Conservation (phyloP, 2,113 vertebrate species). For the Columba livia region DNA sequence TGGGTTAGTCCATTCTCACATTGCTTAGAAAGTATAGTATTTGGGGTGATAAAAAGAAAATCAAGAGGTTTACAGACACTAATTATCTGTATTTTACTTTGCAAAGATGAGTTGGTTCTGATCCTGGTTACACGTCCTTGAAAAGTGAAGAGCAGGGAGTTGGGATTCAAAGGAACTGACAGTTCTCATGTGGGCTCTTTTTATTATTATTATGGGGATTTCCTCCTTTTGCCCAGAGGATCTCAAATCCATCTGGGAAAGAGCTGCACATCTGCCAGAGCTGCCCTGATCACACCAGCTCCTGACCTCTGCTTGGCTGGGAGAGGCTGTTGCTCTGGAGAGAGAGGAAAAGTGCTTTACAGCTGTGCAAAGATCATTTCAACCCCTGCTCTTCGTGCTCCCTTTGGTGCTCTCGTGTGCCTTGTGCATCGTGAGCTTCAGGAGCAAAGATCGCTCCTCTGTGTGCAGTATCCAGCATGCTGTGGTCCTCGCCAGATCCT, state of each 20-base stretch:
- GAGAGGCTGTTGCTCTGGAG: not conserved
- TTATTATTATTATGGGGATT: not conserved
- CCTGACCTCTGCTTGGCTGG: not conserved
- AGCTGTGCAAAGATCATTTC: not conserved
- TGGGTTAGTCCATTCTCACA: not conserved
- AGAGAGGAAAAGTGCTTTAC: not conserved
- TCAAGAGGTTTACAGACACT: accelerated
- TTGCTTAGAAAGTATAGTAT: not conserved
- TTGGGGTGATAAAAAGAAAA: not conserved
- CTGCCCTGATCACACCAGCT: not conserved
- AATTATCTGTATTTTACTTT: not conserved
- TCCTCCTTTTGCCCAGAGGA: not conserved
- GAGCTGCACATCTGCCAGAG: not conserved
- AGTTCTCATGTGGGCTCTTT: not conserved
- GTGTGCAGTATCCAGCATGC: not conserved
- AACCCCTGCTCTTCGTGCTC: not conserved
- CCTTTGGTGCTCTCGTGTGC: accelerated
- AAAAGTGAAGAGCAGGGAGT: not conserved
- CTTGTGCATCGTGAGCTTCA: accelerated
- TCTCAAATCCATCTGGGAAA: accelerated
- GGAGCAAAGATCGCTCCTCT: not conserved
- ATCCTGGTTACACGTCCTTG: not conserved
- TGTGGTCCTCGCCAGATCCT: not conserved
- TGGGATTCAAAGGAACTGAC: not conserved
- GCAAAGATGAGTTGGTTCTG: not conserved